Conservation (phyloP, 2,797 vertebrate genomes). For the Taeniopygia guttata region DNA sequence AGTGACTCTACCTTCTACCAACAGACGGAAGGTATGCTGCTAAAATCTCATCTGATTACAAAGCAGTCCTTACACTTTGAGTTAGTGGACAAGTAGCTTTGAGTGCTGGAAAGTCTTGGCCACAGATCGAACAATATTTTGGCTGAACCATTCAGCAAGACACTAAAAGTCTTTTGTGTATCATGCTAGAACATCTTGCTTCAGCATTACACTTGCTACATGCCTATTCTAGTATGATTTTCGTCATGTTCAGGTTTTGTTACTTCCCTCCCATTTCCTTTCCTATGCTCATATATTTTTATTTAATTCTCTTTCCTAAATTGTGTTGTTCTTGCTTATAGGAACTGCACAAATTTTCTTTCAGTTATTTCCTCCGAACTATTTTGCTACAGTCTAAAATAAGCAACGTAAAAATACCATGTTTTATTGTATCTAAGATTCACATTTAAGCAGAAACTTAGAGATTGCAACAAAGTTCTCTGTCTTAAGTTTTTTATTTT, state of each 20-base stretch:
- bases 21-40: slow-evolving; percentile 88
- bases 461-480: background rate
- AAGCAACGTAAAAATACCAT: background rate
- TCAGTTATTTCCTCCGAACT: background rate
- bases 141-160: background rate
- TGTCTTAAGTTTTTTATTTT: background rate
- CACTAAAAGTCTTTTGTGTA: background rate
- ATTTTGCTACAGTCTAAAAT: background rate
- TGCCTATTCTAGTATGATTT: background rate
- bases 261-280: background rate
- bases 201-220: background rate
- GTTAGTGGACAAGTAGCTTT: background rate
- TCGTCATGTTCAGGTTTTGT: background rate
- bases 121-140: background rate
- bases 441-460: background rate
- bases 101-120: background rate
- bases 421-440: background rate
- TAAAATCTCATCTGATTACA: background rate
- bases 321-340: background rate
- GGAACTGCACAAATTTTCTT: background rate
- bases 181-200: background rate
- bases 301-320: background rate
- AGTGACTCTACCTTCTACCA: slow-evolving; percentile 92
- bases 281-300: background rate
- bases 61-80: background rate